These are phyloP conservation scores for Melanotaenia duboulayi DNA, from an alignment of 2,113 vertebrate genomes.

Conservation along the genomic window DNA sequence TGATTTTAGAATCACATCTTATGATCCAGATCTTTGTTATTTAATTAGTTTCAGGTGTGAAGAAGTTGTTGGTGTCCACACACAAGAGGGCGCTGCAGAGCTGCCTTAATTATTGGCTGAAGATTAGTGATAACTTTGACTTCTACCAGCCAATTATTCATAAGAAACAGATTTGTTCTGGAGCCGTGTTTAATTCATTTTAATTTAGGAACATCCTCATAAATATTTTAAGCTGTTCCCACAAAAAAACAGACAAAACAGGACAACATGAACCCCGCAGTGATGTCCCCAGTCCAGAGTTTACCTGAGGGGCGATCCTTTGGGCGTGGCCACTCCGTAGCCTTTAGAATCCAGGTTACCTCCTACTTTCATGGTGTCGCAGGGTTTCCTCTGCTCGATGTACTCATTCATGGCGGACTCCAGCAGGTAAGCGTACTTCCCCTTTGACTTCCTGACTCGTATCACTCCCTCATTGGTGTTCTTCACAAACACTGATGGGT, in stretches of 20 bases:
- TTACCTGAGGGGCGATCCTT: slow-evolving; percentile 96
- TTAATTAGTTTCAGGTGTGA: too few relatives aligned
- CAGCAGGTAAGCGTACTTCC: slow-evolving; percentile 97
- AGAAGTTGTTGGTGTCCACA: background rate
- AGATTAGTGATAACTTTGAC: background rate
- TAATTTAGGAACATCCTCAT: too few relatives aligned
- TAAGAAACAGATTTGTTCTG: fast-evolving
- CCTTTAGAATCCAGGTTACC: slow-evolving; percentile 99
- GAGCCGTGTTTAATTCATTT: too few relatives aligned
- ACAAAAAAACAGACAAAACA: slow-evolving; percentile 25
- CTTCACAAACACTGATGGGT: slow-evolving; percentile 95
- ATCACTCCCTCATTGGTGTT: slow-evolving; percentile 93
- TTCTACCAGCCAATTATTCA: background rate
- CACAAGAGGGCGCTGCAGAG: background rate
- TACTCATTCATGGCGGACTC: slow-evolving; percentile 99
- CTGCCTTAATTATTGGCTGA: background rate
- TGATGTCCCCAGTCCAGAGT: background rate
- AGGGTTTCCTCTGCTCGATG: slow-evolving; percentile 97
- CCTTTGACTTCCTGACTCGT: slow-evolving; percentile 94
- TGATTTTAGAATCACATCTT: too few relatives aligned
- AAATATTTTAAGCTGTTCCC: background rate
- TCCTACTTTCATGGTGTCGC: slow-evolving; percentile 99
- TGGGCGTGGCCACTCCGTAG: slow-evolving; percentile 98
- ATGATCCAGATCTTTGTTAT: too few relatives aligned
- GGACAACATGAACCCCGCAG: slow-evolving; percentile 1